phyloP scores from a whole-genome alignment of 1,140 invertebrate species.

The Drosophila teissieri region DNA sequence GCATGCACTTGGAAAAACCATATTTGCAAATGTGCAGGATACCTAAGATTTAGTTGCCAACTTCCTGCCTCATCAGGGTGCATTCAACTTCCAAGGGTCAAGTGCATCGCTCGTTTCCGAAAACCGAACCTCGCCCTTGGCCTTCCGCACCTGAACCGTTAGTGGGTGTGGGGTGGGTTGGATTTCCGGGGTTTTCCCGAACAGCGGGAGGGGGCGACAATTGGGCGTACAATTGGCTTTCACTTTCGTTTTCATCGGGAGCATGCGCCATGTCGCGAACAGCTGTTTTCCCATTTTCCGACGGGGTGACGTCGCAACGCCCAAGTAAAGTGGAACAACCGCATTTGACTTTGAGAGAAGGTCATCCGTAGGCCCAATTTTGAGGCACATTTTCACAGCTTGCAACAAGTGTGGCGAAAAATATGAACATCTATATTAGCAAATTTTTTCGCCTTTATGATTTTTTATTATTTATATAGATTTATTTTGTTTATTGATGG shows the following conservation, averaged over 20 bases:
- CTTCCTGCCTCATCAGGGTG: constrained; percentile 45
- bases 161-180: constrained; percentile 8
- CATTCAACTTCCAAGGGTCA: constrained; percentile 64
- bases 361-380: constrained; percentile 49
- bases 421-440: neutral
- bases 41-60: neutral
- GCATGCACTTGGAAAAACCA: constrained; percentile 12
- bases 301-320: constrained; percentile 27
- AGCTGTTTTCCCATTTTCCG: constrained; percentile 52
- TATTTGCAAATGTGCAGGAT: neutral
- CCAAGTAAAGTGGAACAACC: constrained; percentile 20
- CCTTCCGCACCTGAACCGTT: constrained; percentile 38
- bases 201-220: constrained; percentile 1
- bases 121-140: constrained; percentile 61
- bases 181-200: constrained; percentile 16
- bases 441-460: neutral
- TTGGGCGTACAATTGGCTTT: constrained; percentile 51
- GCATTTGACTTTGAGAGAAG: constrained; percentile 75
- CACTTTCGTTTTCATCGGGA: constrained; percentile 56
- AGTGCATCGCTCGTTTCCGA: constrained; percentile 23
- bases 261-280: constrained; percentile 65
- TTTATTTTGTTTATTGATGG: neutral
- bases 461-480: neutral
- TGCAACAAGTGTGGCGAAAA: constrained; percentile 60
- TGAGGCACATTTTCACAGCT: constrained; percentile 11